Conservation (phyloP, 1,140 invertebrate genomes). For the Luehdorfia chinensis region DNA sequence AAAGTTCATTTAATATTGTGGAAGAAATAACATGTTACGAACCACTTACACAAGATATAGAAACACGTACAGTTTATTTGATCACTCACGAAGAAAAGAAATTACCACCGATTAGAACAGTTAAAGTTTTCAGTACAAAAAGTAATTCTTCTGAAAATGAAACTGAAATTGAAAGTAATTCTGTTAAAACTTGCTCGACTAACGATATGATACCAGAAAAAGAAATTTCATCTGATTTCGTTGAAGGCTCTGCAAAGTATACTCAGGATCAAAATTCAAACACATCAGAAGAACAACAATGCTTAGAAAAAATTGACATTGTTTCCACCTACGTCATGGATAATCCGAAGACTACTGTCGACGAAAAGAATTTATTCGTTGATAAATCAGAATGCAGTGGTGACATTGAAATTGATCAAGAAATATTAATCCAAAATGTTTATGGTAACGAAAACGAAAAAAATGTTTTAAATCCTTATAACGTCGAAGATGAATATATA, state of each 20-base stretch:
- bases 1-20: slow-evolving; percentile 39
- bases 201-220: too few relatives aligned
- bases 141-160: slow-evolving; percentile 45
- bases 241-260: too few relatives aligned
- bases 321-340: too few relatives aligned
- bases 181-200: too few relatives aligned
- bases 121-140: slow-evolving; percentile 78
- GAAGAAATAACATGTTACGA: slow-evolving; percentile 49
- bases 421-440: not conserved
- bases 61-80: slow-evolving; percentile 80
- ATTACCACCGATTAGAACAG: slow-evolving; percentile 80
- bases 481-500: not conserved
- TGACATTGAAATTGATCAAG: not conserved
- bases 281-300: not conserved
- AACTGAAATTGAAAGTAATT: slow-evolving; percentile 17
- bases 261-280: too few relatives aligned
- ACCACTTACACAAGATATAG: slow-evolving; percentile 46
- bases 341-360: too few relatives aligned
- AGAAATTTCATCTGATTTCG: not conserved
- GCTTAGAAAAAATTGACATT: not conserved
- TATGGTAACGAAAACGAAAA: slow-evolving; percentile 2
- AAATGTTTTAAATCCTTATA: not conserved
- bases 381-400: not conserved
- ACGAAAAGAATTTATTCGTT: not conserved
- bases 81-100: slow-evolving; percentile 83